A percentile compares a stretch with the other conserved stretches of the same genome.
These are phyloP conservation scores for Smutsia gigantea DNA, from an alignment of 2,797 vertebrate species.

Conservation along the genomic window DNA sequence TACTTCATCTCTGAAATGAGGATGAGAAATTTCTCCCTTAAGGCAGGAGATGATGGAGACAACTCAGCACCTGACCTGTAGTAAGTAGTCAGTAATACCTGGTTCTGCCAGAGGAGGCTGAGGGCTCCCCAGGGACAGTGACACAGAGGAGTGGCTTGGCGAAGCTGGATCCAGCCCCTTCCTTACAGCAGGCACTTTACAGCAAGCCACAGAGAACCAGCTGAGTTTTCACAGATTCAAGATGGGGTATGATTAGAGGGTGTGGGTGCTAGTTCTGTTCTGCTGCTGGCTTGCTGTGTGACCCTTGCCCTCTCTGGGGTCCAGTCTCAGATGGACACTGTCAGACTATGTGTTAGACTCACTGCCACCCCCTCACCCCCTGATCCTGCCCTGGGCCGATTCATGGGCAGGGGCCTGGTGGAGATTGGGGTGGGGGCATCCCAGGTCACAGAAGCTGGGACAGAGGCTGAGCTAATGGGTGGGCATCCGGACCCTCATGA, in stretches of 20 bases:
- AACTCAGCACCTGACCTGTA: background rate
- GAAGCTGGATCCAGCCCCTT: background rate
- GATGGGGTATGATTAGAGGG: background rate
- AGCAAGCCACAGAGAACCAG: accelerated
- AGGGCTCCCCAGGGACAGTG: background rate
- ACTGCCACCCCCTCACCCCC: no score
- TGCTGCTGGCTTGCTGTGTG: background rate
- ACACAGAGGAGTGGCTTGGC: background rate
- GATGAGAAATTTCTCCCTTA: background rate
- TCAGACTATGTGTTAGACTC: background rate
- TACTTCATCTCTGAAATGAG: background rate
- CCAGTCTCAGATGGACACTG: background rate
- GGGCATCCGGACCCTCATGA: background rate
- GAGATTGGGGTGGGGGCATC: background rate
- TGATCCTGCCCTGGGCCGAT: background rate
- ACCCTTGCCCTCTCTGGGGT: background rate
- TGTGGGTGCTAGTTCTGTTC: background rate
- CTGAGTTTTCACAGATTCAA: background rate
- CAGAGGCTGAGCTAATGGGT: background rate
- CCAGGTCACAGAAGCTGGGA: background rate
- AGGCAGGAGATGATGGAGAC: background rate
- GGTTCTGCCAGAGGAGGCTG: background rate
- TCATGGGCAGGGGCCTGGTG: no score
- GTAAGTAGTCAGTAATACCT: background rate
- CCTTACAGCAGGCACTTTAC: background rate